Evolutionary conservation across 2,888 invertebrate genomes (phyloP).

Genomic region (Lymantria dispar): DNA sequence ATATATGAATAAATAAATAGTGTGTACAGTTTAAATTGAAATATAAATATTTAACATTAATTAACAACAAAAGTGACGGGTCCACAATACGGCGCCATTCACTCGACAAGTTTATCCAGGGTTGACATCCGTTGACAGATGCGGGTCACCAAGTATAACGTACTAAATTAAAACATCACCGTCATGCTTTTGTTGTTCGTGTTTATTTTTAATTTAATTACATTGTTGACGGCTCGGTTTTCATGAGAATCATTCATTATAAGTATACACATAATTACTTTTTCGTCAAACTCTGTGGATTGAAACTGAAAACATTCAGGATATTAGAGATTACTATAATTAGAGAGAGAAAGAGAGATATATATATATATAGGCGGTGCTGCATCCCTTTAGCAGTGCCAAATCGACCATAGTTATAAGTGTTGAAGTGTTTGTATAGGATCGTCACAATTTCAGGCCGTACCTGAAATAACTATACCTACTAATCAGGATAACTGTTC

Average conservation of each 20-base stretch:
- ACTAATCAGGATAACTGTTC: no score
- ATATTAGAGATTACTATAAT: no score
- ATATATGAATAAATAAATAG: not conserved
- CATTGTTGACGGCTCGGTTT: not conserved
- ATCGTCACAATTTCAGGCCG: no score
- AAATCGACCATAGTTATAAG: no score
- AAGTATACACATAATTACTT: not conserved
- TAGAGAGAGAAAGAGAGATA: no score
- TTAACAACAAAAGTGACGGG: slow-evolving; percentile 11
- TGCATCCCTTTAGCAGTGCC: no score
- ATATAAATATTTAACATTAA: not conserved
- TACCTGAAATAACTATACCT: no score
- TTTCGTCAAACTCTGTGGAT: no score
- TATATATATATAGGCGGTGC: no score
- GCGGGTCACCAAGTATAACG: slow-evolving; percentile 17
- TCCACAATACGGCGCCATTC: slow-evolving; percentile 12
- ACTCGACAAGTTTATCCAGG: slow-evolving; percentile 18
- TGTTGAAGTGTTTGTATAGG: no score
- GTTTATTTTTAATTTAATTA: slow-evolving; percentile 12
- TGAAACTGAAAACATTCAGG: no score
- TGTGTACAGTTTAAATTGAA: not conserved
- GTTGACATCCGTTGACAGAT: slow-evolving; percentile 22
- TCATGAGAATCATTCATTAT: not conserved
- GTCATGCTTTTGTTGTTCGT: not conserved
- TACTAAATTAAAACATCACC: slow-evolving; percentile 10